These are phyloP conservation scores for Proisotoma minuta DNA, from an alignment of 2,888 invertebrate genomes.

Conservation along the genomic window DNA sequence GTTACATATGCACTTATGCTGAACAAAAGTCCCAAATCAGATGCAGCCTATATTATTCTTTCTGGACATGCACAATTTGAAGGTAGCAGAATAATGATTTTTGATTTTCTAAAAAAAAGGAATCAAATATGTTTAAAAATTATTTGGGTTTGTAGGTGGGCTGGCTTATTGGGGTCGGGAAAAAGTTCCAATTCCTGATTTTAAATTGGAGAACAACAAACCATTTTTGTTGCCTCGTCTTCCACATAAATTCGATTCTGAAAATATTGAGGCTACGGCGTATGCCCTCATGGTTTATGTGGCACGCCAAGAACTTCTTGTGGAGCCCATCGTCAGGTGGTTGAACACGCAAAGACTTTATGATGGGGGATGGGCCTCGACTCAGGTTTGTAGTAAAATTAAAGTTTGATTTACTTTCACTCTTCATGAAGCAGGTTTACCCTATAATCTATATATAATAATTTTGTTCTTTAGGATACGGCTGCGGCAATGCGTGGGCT, in stretches of 20 bases:
- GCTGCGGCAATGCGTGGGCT: slow-evolving; percentile 82
- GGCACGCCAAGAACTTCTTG: slow-evolving; percentile 71
- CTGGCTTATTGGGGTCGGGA: slow-evolving; percentile 81
- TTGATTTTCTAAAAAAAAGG: not conserved
- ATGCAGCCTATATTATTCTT: slow-evolving; percentile 72
- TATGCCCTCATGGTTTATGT: slow-evolving; percentile 86
- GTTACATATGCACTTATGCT: slow-evolving; percentile 81
- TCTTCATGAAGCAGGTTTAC: slow-evolving; percentile 2
- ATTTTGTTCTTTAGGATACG: slow-evolving; percentile 62
- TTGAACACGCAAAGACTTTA: slow-evolving; percentile 78
- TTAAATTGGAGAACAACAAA: slow-evolving; percentile 83
- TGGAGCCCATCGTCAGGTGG: slow-evolving; percentile 86
- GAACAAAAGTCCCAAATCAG: slow-evolving; percentile 75
- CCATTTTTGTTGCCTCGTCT: slow-evolving; percentile 82
- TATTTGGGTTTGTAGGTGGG: slow-evolving; percentile 57
- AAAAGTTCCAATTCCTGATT: slow-evolving; percentile 71
- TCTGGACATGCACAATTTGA: slow-evolving; percentile 63
- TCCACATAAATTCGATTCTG: slow-evolving; percentile 81
- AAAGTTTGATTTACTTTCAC: not conserved
- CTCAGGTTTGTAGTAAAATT: slow-evolving; percentile 57
- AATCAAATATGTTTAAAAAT: not conserved
- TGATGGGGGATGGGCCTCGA: slow-evolving; percentile 84
- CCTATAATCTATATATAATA: slow-evolving; percentile 9
- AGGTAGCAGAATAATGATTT: slow-evolving; percentile 52
- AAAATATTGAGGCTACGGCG: slow-evolving; percentile 88